Evolutionary conservation across 2,888 invertebrate genomes (phyloP).

Genomic region (Aspidiotus rigidus): DNA sequence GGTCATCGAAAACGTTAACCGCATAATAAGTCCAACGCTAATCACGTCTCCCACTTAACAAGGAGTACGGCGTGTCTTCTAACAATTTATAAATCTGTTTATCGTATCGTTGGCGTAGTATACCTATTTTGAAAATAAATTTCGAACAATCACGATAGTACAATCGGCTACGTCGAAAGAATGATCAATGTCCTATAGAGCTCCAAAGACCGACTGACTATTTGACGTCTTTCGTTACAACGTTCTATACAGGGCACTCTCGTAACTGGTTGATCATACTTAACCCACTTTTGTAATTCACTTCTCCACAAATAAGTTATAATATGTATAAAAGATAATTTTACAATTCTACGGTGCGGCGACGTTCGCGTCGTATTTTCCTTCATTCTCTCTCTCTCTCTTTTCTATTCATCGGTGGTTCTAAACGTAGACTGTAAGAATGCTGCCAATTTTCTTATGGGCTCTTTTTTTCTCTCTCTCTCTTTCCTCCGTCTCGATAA

Average conservation of each 20-base stretch:
- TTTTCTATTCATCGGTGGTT: not conserved
- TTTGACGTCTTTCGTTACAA: not conserved
- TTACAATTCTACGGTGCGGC: not conserved
- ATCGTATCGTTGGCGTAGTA: not conserved
- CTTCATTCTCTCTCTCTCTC: not conserved
- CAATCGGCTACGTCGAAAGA: not conserved
- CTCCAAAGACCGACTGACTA: not conserved
- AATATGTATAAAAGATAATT: not conserved
- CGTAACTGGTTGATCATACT: slow-evolving; percentile 2
- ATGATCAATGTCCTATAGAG: not conserved
- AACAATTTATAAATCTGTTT: not conserved
- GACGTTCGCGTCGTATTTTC: not conserved
- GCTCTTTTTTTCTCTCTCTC: not conserved
- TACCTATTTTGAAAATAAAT: not conserved
- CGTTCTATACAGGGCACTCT: no score
- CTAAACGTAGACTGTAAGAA: not conserved
- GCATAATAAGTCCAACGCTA: no score
- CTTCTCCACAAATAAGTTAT: not conserved
- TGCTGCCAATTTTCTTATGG: not conserved
- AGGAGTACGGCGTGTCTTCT: not conserved
- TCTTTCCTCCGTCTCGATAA: not conserved
- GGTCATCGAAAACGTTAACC: no score
- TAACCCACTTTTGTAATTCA: slow-evolving; percentile 4
- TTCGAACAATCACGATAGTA: not conserved
- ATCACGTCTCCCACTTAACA: not conserved